Base-by-base conservation (phyloP, 2,113 vertebrate genomes). In the Nycticryphes semicollaris region DNA sequence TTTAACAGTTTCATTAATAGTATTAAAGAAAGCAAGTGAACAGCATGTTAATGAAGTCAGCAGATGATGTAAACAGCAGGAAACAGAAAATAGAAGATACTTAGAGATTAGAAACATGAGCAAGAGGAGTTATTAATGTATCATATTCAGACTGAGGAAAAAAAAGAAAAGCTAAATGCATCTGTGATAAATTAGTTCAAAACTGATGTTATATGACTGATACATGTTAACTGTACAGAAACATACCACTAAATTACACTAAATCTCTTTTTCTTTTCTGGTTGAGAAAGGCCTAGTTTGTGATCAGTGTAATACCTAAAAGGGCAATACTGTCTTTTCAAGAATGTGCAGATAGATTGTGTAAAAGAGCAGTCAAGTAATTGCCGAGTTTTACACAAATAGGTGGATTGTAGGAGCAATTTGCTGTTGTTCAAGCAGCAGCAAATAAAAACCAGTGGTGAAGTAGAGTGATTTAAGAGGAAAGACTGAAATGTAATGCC, bases 11-110 rank as follows among this genome's bases (percentile, higher is more conserved):
- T 94, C 90, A 93, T 96, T 93, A 93, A 96, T 62, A 89, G 77
- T 89, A 94, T 95, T 91, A 93, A 91, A 89, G 82, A 84, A 93
- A 94, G 31, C 74, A 88, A 97, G 69, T 91, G 93, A 95, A 85
- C 93, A 97, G 95, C 94, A 94, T 95, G 96, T 79, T 96, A 95
- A 91, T 91, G 91, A 96, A 96, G 74, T 94, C 77, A 77, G 89
- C 94, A 97, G 92, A 94, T 85, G 94, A 97, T 96, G 50, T 96
- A 95, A 96, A 92, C 95, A 97, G 95, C 96, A 74, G 95, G 95
- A 94, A 91, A 73, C 73, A 92, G 79, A 96, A 90, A 93, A 95
- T 33, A 96, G 72, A 92, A 13, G 12, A 90, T 88, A 64, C 21
- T 95, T 92, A 81, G 63, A 94, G 86, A 63, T 94, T 64, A 93